Percentiles rank a stretch among this genome's conserved stretches.
Evolutionary conservation across 2,888 invertebrate species (phyloP).

Genomic region (Copidosoma aretas): DNA sequence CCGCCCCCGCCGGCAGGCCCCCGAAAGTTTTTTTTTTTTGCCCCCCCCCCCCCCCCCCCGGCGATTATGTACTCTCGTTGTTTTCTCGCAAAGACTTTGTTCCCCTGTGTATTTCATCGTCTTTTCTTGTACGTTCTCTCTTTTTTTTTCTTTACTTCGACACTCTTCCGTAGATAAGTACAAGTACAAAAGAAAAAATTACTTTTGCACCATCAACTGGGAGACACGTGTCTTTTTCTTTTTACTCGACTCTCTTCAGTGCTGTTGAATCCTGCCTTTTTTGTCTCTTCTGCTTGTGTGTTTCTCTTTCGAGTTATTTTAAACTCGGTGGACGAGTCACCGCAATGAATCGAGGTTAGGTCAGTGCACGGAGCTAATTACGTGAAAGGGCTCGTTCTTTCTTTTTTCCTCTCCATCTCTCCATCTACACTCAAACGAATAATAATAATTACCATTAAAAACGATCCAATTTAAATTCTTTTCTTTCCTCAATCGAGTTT

Average conservation of each 20-base stretch:
- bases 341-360: conserved; percentile 33
- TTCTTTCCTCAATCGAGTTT: conserved; percentile 29
- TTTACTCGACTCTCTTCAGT: conserved; percentile 7
- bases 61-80: too few species aligned
- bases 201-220: too few species aligned
- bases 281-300: background rate
- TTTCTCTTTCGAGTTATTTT: conserved; percentile 22
- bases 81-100: too few species aligned
- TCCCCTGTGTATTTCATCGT: background rate
- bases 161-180: too few species aligned
- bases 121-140: too few species aligned
- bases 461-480: conserved; percentile 35
- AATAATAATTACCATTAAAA: conserved; percentile 28
- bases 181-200: too few species aligned
- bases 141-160: too few species aligned
- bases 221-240: conserved; percentile 13
- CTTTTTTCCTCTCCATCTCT: background rate
- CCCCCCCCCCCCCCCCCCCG: background rate
- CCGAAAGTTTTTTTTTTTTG: too few species aligned
- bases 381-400: conserved; percentile 21
- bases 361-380: conserved; percentile 30
- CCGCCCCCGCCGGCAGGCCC: too few species aligned
- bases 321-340: conserved; percentile 5
- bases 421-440: conserved; percentile 3
- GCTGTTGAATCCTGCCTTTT: conserved; percentile 14